Conservation (phyloP, 2,797 vertebrate species). For the Coranthus polyacanthus region DNA sequence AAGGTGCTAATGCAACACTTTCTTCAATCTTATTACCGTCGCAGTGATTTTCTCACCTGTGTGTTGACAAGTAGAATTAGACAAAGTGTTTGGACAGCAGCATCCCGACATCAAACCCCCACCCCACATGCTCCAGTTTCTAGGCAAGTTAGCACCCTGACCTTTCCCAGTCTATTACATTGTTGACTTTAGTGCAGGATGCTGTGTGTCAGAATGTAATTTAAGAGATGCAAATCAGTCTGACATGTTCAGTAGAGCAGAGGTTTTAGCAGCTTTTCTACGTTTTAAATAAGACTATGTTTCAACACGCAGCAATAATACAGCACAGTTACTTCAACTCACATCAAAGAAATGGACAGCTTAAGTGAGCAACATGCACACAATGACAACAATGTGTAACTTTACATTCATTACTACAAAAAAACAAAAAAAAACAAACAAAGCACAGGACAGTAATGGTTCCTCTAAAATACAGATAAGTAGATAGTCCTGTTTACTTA, state of each 20-base stretch:
- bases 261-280: constrained; percentile 3
- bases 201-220: constrained; percentile 49
- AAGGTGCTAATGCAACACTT: constrained; percentile 83
- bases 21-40: constrained; percentile 72
- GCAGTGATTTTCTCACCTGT: constrained; percentile 60
- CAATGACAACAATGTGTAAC: background rate
- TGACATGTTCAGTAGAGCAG: constrained; percentile 10
- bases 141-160: constrained; percentile 31
- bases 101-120: constrained; percentile 31
- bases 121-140: background rate
- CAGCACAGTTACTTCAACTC: background rate
- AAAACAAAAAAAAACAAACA: too few species aligned
- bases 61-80: constrained; percentile 72
- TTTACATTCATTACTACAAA: too few species aligned
- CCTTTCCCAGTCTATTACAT: constrained; percentile 46
- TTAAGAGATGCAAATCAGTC: constrained; percentile 54
- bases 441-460: too few species aligned
- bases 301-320: background rate
- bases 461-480: too few species aligned
- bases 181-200: constrained; percentile 52
- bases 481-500: too few species aligned
- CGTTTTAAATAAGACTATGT: constrained; percentile 3
- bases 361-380: background rate
- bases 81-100: constrained; percentile 59
- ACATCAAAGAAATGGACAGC: background rate